phyloP scores from a whole-genome alignment of 1,140 invertebrate species.

The Patella vulgata region DNA sequence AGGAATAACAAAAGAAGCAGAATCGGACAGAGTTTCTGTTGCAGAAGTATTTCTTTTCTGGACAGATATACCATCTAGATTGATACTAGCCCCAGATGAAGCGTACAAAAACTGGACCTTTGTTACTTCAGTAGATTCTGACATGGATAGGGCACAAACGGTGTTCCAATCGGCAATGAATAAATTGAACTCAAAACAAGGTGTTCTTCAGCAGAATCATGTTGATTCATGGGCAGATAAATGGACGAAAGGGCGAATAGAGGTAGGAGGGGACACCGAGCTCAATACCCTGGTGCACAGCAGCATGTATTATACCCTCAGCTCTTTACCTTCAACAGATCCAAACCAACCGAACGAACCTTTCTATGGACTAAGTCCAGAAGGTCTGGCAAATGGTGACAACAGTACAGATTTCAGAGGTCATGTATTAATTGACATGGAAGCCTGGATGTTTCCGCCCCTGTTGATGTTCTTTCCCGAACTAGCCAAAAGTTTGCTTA shows the following conservation, averaged over 20 bases:
- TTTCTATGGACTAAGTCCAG: constrained; percentile 57
- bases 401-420: constrained; percentile 59
- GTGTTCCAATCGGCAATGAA: constrained; percentile 7
- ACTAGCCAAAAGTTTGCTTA: no score
- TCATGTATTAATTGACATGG: constrained; percentile 39
- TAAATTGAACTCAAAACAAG: background rate
- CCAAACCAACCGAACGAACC: constrained; percentile 32
- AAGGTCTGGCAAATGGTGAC: constrained; percentile 46
- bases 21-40: background rate
- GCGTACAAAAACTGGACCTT: background rate
- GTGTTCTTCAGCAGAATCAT: constrained; percentile 35
- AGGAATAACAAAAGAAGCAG: no score
- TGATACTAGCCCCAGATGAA: background rate
- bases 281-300: constrained; percentile 58
- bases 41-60: constrained; percentile 4
- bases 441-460: constrained; percentile 47
- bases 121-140: constrained; percentile 1
- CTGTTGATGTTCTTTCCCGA: constrained; percentile 59
- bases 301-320: constrained; percentile 65
- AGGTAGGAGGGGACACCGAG: constrained; percentile 43
- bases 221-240: constrained; percentile 35
- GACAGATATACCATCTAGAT: constrained; percentile 2
- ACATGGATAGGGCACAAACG: background rate
- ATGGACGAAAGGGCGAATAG: constrained; percentile 52
- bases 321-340: constrained; percentile 54